A percentile compares a stretch with the other conserved stretches of the same genome.
Conservation (phyloP, 2,888 invertebrate genomes). For the Tenthredo distinguenda region DNA sequence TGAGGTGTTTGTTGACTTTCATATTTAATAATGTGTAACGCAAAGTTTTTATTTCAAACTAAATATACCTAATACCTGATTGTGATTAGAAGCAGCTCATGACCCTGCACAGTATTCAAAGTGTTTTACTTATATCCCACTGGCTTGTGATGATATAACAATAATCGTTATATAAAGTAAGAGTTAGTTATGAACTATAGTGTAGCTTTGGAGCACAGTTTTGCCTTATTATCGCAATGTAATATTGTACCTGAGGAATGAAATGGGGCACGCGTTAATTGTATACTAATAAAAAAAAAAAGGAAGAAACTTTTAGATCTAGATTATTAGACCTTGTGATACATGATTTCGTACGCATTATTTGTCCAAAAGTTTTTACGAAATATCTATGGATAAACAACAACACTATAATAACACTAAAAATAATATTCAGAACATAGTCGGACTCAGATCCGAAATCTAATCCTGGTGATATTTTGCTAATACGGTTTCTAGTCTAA, state of each 20-base stretch:
- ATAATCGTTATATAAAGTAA: slow-evolving; percentile 49
- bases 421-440: not conserved
- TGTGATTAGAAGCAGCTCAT: slow-evolving; percentile 56
- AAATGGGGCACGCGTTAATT: slow-evolving; percentile 57
- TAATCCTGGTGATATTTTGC: slow-evolving; percentile 28
- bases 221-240: slow-evolving; percentile 67
- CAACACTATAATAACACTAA: not conserved
- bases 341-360: not conserved
- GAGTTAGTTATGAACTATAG: slow-evolving; percentile 48
- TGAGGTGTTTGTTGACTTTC: not conserved
- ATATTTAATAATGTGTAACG: not conserved
- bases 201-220: slow-evolving; percentile 59
- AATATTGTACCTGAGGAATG: slow-evolving; percentile 56
- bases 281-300: slow-evolving; percentile 57
- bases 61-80: slow-evolving; percentile 1
- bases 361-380: slow-evolving; percentile 11
- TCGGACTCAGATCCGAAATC: slow-evolving; percentile 9
- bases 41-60: not conserved
- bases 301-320: slow-evolving; percentile 53
- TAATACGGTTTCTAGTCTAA: slow-evolving; percentile 8
- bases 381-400: slow-evolving; percentile 3
- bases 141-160: slow-evolving; percentile 70
- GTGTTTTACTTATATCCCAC: slow-evolving; percentile 64
- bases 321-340: slow-evolving; percentile 49
- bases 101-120: slow-evolving; percentile 68